Conservation (phyloP, 1,140 invertebrate genomes). For the Eueides isabella region DNA sequence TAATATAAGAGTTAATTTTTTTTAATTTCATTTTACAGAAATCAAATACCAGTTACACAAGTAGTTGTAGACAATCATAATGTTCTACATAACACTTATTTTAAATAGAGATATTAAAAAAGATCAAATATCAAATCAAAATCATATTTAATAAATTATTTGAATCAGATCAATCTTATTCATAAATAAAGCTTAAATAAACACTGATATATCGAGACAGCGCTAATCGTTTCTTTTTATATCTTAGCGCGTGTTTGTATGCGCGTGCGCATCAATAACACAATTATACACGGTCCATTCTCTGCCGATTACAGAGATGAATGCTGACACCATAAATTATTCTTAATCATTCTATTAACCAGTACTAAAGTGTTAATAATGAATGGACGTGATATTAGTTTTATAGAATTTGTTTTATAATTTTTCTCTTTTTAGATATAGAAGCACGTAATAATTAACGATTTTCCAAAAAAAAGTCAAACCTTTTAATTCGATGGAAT, state of each 20-base stretch:
- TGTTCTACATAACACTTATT: no score
- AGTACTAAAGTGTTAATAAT: slow-evolving; percentile 34
- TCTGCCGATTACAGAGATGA: slow-evolving; percentile 38
- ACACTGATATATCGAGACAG: slow-evolving; percentile 4
- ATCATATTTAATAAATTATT: background rate
- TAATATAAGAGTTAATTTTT: no score
- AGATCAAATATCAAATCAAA: no score
- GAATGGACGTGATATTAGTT: slow-evolving; percentile 25
- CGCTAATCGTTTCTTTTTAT: slow-evolving; percentile 21
- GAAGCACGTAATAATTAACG: no score
- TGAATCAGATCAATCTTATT: background rate
- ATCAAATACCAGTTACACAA: no score
- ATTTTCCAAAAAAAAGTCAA: no score
- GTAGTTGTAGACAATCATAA: background rate
- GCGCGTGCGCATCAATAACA: slow-evolving; percentile 47
- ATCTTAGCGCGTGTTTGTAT: slow-evolving; percentile 23
- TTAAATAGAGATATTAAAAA: no score
- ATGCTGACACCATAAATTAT: slow-evolving; percentile 55
- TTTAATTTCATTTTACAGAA: no score
- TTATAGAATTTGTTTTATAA: background rate
- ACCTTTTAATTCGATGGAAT: no score
- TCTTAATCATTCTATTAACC: slow-evolving; percentile 51
- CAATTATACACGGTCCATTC: slow-evolving; percentile 54
- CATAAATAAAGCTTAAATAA: slow-evolving; percentile 21
- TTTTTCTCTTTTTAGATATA: background rate